Evolutionary conservation across 2,888 invertebrate species (phyloP).

Genomic region (Standfussiana lucernea): DNA sequence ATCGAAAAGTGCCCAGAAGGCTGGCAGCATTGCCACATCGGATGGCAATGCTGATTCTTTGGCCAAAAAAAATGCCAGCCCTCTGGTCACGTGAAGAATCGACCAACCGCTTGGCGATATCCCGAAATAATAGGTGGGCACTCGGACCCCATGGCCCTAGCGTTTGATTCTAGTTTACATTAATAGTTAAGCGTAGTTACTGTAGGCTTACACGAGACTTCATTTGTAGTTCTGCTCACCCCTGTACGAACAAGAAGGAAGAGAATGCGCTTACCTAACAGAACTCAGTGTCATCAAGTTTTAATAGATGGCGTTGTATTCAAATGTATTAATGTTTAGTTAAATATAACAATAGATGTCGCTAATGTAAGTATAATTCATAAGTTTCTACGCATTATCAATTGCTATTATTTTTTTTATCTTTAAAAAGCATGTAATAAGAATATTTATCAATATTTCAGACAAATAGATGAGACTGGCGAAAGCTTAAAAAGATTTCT

Average conservation of each 20-base stretch:
- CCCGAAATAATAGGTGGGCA: no score
- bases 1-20: no score
- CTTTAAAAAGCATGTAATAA: accelerated
- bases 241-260: not conserved
- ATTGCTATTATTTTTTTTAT: not conserved
- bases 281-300: not conserved
- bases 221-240: not conserved
- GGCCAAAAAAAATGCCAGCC: no score
- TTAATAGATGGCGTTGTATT: conserved; percentile 37
- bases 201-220: not conserved
- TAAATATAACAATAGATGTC: conserved; percentile 30
- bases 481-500: not conserved
- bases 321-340: not conserved
- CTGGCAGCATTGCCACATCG: no score
- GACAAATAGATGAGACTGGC: no score
- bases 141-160: no score
- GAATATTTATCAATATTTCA: not conserved
- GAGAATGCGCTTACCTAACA: no score
- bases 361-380: not conserved
- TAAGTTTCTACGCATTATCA: not conserved
- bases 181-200: not conserved
- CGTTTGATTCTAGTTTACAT: not conserved
- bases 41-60: no score
- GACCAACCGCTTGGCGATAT: no score
- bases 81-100: no score